These are phyloP conservation scores for Chelonus formosanus DNA, from an alignment of 2,888 invertebrate genomes.

Conservation along the genomic window DNA sequence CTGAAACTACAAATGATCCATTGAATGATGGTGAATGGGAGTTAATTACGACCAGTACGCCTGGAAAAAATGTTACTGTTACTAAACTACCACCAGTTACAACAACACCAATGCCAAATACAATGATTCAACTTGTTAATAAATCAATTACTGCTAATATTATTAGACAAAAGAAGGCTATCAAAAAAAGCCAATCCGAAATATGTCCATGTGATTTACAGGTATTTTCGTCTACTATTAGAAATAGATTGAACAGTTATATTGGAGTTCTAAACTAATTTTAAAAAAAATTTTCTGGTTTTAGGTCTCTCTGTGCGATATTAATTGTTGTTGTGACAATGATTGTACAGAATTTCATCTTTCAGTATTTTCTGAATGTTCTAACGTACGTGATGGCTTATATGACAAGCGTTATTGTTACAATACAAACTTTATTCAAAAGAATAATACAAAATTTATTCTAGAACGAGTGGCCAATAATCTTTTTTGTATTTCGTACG, in stretches of 20 bases:
- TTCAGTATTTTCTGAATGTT: constrained; percentile 72
- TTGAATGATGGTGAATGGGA: constrained; percentile 1
- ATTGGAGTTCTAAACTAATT: too few relatives aligned
- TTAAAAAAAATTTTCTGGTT: constrained; percentile 38
- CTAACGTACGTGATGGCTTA: constrained; percentile 54
- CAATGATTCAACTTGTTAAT: constrained; percentile 5
- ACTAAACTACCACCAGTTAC: constrained; percentile 18
- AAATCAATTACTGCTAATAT: constrained; percentile 15
- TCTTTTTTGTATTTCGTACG: constrained; percentile 71
- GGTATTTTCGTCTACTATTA: constrained; percentile 51
- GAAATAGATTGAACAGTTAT: too few relatives aligned
- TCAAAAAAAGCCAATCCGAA: constrained; percentile 51
- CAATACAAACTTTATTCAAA: constrained; percentile 67
- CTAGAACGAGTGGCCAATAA: constrained; percentile 63
- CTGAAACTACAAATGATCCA: constrained; percentile 3
- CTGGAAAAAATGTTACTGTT: constrained; percentile 21
- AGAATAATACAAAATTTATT: constrained; percentile 67
- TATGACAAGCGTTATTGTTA: constrained; percentile 67
- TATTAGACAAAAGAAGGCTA: constrained; percentile 7
- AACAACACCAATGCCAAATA: constrained; percentile 24
- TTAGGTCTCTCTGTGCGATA: constrained; percentile 75
- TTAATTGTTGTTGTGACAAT: constrained; percentile 85
- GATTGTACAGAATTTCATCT: constrained; percentile 75
- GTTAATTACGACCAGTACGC: constrained; percentile 18
- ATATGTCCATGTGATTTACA: constrained; percentile 70